phyloP scores from a whole-genome alignment of 2,888 invertebrate species.

The Glyphotaelius pellucidus region DNA sequence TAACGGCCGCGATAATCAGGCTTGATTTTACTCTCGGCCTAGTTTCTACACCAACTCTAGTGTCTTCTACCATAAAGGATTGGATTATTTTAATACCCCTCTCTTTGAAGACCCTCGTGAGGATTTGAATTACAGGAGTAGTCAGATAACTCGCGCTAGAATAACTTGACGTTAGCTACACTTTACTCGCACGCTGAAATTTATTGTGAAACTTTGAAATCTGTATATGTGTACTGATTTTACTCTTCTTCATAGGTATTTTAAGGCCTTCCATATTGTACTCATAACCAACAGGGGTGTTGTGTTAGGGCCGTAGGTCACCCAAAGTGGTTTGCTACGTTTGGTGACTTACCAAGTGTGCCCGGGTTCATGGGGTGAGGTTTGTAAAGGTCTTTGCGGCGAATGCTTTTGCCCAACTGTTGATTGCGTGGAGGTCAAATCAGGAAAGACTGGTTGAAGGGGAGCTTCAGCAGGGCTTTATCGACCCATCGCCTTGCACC shows the following conservation, averaged over 20 bases:
- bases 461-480: no score
- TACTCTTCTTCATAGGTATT: no score
- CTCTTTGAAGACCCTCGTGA: conserved; percentile 4
- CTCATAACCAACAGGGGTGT: no score
- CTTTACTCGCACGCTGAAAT: background rate
- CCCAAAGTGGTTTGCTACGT: no score
- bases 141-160: background rate
- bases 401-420: no score
- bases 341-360: no score
- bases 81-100: conserved; percentile 58
- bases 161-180: background rate
- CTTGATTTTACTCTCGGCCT: conserved; percentile 56
- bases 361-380: no score
- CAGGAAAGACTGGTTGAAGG: no score
- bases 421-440: no score
- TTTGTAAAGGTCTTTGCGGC: no score
- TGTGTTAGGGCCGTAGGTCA: no score
- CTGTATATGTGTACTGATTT: background rate
- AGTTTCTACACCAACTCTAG: conserved; percentile 12
- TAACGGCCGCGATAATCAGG: conserved; percentile 60
- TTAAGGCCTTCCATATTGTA: background rate
- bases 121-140: background rate
- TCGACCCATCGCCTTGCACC: no score
- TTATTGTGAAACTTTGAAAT: background rate
- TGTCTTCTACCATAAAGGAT: conserved; percentile 15